Evolutionary conservation across 2,113 vertebrate species (phyloP).

Genomic region (Rissa tridactyla): DNA sequence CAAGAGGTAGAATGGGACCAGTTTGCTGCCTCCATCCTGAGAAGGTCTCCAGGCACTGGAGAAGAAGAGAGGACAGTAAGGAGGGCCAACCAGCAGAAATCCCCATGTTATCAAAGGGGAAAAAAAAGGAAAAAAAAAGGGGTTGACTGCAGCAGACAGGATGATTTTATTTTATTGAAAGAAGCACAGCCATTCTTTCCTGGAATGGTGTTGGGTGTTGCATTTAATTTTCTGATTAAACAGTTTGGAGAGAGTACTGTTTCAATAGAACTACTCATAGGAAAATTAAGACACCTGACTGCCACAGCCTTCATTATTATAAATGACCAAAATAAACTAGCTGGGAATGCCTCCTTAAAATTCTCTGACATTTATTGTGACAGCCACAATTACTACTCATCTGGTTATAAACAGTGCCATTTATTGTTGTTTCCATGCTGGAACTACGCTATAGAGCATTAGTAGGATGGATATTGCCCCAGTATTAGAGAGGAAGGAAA

Average conservation of each 20-base stretch:
- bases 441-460: background rate
- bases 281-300: background rate
- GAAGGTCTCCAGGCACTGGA: background rate
- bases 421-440: background rate
- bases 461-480: background rate
- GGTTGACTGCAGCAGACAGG: background rate
- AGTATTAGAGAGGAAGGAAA: background rate
- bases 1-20: background rate
- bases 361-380: background rate
- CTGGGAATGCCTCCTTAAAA: background rate
- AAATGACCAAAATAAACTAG: background rate
- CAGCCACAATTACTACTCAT: background rate
- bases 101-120: background rate
- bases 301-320: background rate
- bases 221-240: constrained; percentile 14
- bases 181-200: background rate
- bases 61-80: background rate
- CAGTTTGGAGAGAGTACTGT: background rate
- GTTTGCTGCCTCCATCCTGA: background rate
- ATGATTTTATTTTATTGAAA: background rate
- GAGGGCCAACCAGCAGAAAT: background rate
- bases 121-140: background rate
- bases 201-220: background rate
- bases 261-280: background rate
- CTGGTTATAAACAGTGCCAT: background rate